phyloP scores from a whole-genome alignment of 2,888 invertebrate species.

The Cantharis rufa region DNA sequence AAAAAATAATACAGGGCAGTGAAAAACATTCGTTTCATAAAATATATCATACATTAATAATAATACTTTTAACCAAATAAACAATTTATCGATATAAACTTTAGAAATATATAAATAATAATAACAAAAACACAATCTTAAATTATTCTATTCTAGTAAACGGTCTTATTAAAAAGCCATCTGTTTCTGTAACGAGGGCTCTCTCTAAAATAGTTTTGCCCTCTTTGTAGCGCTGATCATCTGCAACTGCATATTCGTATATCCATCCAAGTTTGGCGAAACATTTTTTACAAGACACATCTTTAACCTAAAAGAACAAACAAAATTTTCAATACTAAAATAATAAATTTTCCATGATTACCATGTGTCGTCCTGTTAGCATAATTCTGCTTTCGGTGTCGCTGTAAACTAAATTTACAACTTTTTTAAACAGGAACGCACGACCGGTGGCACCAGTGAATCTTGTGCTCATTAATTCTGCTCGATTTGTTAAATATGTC shows the following conservation, averaged over 20 bases:
- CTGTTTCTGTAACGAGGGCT: slow-evolving; percentile 92
- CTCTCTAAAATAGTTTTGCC: slow-evolving; percentile 94
- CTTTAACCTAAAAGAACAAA: slow-evolving; percentile 66
- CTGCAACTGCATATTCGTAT: slow-evolving; percentile 98
- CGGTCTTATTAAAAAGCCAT: slow-evolving; percentile 58
- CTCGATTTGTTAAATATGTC: slow-evolving; percentile 92
- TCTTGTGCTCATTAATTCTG: slow-evolving; percentile 92
- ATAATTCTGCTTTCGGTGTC: slow-evolving; percentile 95
- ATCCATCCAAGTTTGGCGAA: slow-evolving; percentile 97
- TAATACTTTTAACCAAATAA: neutral
- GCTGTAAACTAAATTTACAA: slow-evolving; percentile 94
- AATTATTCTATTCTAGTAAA: neutral
- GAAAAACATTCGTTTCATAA: neutral
- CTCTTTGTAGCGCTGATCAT: slow-evolving; percentile 96
- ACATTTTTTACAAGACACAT: slow-evolving; percentile 97
- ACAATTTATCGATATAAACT: neutral
- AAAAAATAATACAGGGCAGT: neutral
- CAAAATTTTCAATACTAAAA: neutral
- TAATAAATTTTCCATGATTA: slow-evolving; percentile 28
- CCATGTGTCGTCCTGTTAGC: slow-evolving; percentile 98
- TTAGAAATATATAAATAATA: neutral
- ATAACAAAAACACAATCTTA: neutral
- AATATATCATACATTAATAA: neutral
- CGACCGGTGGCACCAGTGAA: slow-evolving; percentile 98
- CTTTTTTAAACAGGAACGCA: slow-evolving; percentile 94